phyloP scores from a whole-genome alignment of 2,113 vertebrate species.

The Lampris incognitus region DNA sequence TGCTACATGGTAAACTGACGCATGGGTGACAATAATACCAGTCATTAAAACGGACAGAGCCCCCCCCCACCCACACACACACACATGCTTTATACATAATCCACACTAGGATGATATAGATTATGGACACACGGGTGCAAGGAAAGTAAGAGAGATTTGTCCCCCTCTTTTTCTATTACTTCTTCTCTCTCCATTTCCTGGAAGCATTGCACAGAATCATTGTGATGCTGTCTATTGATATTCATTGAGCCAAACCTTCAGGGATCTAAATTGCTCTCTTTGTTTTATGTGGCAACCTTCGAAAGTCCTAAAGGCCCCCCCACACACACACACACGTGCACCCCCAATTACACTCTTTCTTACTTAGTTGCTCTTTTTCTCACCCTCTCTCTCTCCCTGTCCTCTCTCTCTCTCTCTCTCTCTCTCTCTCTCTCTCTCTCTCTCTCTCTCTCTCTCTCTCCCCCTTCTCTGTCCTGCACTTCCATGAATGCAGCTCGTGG shows the following conservation, averaged over 20 bases:
- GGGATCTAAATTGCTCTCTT: conserved; percentile 64
- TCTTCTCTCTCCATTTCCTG: conserved; percentile 3
- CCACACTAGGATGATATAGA: conserved; percentile 5
- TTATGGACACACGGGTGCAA: not conserved
- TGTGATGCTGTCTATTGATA: conserved; percentile 65
- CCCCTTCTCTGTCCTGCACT: conserved; percentile 13
- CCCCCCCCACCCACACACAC: not conserved
- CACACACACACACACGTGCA: too few relatives aligned
- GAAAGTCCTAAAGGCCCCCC: conserved; percentile 50
- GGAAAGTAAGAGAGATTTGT: too few relatives aligned
- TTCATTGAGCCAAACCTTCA: conserved; percentile 57
- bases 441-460: conserved; percentile 33
- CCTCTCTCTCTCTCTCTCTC: not conserved
- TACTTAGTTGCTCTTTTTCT: conserved; percentile 11
- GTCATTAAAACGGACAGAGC: conserved; percentile 7
- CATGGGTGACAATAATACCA: not conserved
- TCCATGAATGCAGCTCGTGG: conserved; percentile 58
- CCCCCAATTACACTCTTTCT: not conserved
- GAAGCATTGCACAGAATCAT: conserved; percentile 43
- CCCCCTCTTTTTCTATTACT: not conserved
- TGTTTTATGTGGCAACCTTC: conserved; percentile 63
- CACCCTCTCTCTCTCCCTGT: conserved; percentile 22
- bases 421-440: conserved; percentile 12
- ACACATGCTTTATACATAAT: not conserved
- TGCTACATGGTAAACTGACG: conserved; percentile 4